Conservation (phyloP, 2,888 invertebrate genomes). For the Scrobipalpa costella region DNA sequence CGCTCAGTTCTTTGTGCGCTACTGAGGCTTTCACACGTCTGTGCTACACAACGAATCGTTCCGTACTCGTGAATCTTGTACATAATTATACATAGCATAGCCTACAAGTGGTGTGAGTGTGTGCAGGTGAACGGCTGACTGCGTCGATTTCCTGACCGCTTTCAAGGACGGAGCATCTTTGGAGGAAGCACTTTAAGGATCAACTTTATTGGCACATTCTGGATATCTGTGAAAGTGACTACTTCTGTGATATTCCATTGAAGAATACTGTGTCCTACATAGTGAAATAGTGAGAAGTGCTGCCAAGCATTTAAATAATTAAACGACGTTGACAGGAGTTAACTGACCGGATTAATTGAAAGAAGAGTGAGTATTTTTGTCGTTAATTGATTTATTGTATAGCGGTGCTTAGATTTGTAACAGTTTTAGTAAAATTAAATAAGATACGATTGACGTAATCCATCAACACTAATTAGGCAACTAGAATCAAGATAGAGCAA, state of each 20-base stretch:
- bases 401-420: not conserved
- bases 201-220: slow-evolving; percentile 37
- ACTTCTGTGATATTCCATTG: slow-evolving; percentile 35
- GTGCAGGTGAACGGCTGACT: slow-evolving; percentile 60
- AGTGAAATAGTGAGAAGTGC: slow-evolving; percentile 30
- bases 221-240: slow-evolving; percentile 62
- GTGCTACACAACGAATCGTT: slow-evolving; percentile 53
- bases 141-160: slow-evolving; percentile 57
- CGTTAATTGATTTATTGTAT: not conserved
- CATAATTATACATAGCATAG: no score
- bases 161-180: slow-evolving; percentile 56
- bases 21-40: slow-evolving; percentile 66
- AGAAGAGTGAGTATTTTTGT: slow-evolving; percentile 20
- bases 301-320: not conserved
- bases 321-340: not conserved
- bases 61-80: slow-evolving; percentile 59
- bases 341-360: not conserved
- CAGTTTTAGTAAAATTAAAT: no score
- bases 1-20: slow-evolving; percentile 79
- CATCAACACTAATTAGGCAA: no score
- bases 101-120: slow-evolving; percentile 62
- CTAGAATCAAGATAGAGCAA: no score
- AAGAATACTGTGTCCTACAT: no score
- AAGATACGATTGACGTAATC: no score
- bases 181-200: slow-evolving; percentile 46